phyloP scores from a whole-genome alignment of 2,113 vertebrate genomes.

The Gambusia affinis region DNA sequence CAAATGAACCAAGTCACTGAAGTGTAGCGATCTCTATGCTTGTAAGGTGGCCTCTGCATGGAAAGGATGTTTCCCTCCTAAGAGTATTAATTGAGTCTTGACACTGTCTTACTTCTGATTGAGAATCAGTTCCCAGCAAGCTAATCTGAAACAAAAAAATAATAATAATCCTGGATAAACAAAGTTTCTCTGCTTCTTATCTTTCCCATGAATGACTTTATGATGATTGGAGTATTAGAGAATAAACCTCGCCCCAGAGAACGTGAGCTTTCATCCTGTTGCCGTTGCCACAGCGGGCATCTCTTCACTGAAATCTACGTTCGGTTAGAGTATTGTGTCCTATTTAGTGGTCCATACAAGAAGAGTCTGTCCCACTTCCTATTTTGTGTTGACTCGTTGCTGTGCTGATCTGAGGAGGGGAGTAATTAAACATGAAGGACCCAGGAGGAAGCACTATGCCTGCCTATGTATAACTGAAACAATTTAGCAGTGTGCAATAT shows the following conservation, averaged over 20 bases:
- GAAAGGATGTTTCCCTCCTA: slow-evolving; percentile 9
- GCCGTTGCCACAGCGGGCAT: neutral
- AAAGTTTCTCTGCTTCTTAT: slow-evolving; percentile 3
- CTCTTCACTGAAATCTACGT: neutral
- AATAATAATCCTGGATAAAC: slow-evolving; percentile 39
- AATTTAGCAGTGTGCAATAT: slow-evolving; percentile 33
- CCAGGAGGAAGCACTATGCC: neutral
- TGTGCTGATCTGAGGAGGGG: slow-evolving; percentile 8
- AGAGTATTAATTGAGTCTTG: slow-evolving; percentile 15
- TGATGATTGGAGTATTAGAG: neutral
- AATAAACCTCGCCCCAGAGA: neutral
- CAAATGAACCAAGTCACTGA: neutral
- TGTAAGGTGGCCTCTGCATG: neutral
- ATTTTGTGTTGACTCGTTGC: slow-evolving; percentile 24
- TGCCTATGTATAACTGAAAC: neutral
- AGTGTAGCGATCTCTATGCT: neutral
- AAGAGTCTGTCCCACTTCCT: slow-evolving; percentile 45
- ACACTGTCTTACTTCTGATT: slow-evolving; percentile 25
- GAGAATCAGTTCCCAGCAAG: neutral
- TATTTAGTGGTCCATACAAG: slow-evolving; percentile 30
- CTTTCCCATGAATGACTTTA: slow-evolving; percentile 10
- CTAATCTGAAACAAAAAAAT: slow-evolving; percentile 28
- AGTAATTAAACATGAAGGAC: slow-evolving; percentile 25
- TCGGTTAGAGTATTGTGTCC: slow-evolving; percentile 20
- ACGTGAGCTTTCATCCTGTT: slow-evolving; percentile 20